Evolutionary conservation across 2,888 invertebrate genomes (phyloP).

Genomic region (Dynastes maya): DNA sequence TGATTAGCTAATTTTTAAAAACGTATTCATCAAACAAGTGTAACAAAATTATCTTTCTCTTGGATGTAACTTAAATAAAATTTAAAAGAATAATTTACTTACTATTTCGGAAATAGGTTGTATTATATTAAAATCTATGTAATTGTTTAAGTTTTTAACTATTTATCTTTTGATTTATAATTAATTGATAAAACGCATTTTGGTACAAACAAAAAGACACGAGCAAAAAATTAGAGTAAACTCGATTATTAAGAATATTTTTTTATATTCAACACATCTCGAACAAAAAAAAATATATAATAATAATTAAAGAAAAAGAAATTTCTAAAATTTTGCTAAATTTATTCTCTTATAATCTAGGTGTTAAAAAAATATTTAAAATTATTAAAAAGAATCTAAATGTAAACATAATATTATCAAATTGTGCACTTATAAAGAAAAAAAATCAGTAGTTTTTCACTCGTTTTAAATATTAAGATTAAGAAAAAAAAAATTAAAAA

Average conservation of each 20-base stretch:
- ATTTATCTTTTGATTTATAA: not conserved
- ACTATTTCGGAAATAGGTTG: constrained; percentile 2
- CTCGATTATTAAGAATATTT: not conserved
- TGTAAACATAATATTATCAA: constrained; percentile 3
- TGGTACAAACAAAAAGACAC: constrained; percentile 3
- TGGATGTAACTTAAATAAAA: constrained; percentile 5
- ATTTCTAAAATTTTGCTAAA: constrained; percentile 23
- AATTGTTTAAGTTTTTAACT: too few species aligned
- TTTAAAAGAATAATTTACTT: too few species aligned
- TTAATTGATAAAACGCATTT: not conserved
- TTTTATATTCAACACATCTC: constrained; percentile 1
- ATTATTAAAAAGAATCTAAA: not conserved
- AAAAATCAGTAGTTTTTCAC: constrained; percentile 12
- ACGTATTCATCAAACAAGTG: too few species aligned
- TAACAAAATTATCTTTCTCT: constrained; percentile 2
- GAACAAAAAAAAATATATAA: not conserved
- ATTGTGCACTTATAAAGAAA: constrained; percentile 8
- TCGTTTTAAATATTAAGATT: not conserved
- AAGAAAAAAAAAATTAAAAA: constrained; percentile 3
- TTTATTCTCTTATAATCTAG: constrained; percentile 3
- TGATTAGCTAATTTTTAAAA: too few species aligned
- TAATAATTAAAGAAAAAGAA: not conserved
- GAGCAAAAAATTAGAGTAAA: not conserved
- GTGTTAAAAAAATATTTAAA: not conserved
- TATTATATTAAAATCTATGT: not conserved